Evolutionary conservation across 2,888 invertebrate genomes (phyloP), one percentile per base, ranked within the genome.

Genomic region (Drosophila rubida): DNA sequence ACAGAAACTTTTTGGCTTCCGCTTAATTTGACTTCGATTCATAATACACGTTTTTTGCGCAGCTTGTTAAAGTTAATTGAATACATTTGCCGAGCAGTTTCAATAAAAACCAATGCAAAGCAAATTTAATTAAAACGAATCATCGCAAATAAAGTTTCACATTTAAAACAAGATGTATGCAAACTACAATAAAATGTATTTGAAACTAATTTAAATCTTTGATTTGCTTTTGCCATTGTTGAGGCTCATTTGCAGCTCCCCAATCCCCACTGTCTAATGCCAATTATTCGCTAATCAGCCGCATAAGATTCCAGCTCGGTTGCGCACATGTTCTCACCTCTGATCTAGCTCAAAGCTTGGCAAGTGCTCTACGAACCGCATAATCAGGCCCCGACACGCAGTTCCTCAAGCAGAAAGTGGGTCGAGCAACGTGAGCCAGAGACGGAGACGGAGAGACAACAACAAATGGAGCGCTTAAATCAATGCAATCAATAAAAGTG

Each of bases 401-500:
- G 51, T 23, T 44, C 19, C 19, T 41, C 6, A 45, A 58, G 23
- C 16, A 25, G 25, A 55, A 46, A 23, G 25, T 30, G 62, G 66
- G 32, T 63, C 60, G 44, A 45, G 66, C 37, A 75, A 58, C 57
- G 58, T 54, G 72, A 50, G 55, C 51, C 32, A 30, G 44, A 32
- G 32, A 11, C 32, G n/a, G 32, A n/a, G 32, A 5, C 32, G 4
- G 19, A 30, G 32, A 1, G 30, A 35, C 48, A 69, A 35, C 61
- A 69, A 70, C 55, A 69, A 86, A 70, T 66, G 78, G 63, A 48
- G 60, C 60, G 51, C 58, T 58, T 67, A 83, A 81, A 81, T 86
- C 80, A 83, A 86, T 80, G 84, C 84, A 86, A 80, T 81, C 84
- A 78, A 83, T 86, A 80, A 80, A 75, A 68, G 42, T 62, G 55